Evolutionary conservation across 2,888 invertebrate genomes (phyloP), one percentile per base, ranked within the genome.

Genomic region (Meandrusa payeni): DNA sequence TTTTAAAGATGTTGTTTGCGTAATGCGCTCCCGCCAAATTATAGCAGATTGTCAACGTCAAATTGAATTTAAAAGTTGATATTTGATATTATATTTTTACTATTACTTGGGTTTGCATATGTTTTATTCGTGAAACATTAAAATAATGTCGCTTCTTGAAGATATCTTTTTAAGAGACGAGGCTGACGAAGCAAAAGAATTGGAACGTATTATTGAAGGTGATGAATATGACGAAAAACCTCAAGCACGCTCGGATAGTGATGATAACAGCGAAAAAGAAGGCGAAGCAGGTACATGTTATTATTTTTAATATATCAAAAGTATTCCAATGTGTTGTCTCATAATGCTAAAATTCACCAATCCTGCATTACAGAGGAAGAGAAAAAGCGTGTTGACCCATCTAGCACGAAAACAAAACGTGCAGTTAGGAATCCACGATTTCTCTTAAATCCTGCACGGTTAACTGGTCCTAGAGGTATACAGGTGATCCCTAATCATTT

Each of bases 381-480:
- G 6, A 86, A 79, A 50, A 69, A 71, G 22, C 59, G 72, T 1
- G 76, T 87, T 6, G 86, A 87, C 40, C 85, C 86, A 5, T 52
- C 69, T 3, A 60, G 75, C 24, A 68, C 71, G 0, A 87, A 89
- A 54, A 85, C 88, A 13, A 92, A 90, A 53, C 80, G 89, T 31
- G 78, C 90, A 0, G 73, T 90, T 0, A 90, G 90, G 46, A 93
- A 93, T 68, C 93, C 93, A 0, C 87, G 91, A 42, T 91, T 91
- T 1, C 89, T 91, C 50, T 73, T 96, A 11, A 92, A 94, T 50
- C 90, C 91, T 0, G 92, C 93, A 15, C 90, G 91, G 3, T 77
- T 98, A 6, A 93, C 91, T 46, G 94, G 96, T 0, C 90, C 92
- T 0, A 90, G 95, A 54, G 98, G 98, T 1, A 90, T 98, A 39